phyloP scores from a whole-genome alignment of 2,113 vertebrate genomes.

The Dascyllus trimaculatus region DNA sequence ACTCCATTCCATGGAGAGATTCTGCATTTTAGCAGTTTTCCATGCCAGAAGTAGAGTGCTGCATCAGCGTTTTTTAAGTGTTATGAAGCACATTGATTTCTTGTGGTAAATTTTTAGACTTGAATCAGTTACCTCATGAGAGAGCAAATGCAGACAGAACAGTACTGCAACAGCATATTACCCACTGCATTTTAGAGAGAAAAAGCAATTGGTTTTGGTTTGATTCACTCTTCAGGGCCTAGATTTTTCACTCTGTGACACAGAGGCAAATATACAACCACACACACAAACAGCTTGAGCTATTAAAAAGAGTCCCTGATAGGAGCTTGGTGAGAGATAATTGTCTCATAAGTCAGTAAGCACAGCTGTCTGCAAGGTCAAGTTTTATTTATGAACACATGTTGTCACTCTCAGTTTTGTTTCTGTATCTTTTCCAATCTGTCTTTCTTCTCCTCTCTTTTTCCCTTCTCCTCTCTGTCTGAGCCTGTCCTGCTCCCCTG shows the following conservation, averaged over 20 bases:
- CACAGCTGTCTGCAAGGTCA: slow-evolving; percentile 86
- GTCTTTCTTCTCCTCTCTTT: slow-evolving; percentile 11
- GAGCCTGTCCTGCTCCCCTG: slow-evolving; percentile 52
- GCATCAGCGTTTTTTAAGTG: too few species aligned
- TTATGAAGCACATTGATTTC: too few species aligned
- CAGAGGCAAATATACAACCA: slow-evolving; percentile 22
- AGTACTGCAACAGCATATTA: not conserved
- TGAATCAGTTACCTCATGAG: slow-evolving; percentile 11
- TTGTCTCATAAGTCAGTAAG: slow-evolving; percentile 85
- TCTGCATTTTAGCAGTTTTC: too few species aligned
- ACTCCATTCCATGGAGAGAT: too few species aligned
- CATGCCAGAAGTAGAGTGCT: too few species aligned
- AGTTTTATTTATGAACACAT: slow-evolving; percentile 75
- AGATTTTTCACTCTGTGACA: slow-evolving; percentile 52
- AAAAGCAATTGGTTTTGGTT: slow-evolving; percentile 56
- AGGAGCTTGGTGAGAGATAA: slow-evolving; percentile 74
- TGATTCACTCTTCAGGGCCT: slow-evolving; percentile 64
- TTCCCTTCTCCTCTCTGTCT: slow-evolving; percentile 11
- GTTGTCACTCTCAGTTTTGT: slow-evolving; percentile 39
- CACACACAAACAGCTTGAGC: slow-evolving; percentile 62
- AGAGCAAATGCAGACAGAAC: slow-evolving; percentile 10
- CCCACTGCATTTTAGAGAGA: slow-evolving; percentile 32
- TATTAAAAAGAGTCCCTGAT: slow-evolving; percentile 70
- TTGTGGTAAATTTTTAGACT: not conserved
- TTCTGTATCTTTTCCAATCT: slow-evolving; percentile 47